Conservation (phyloP, 2,888 invertebrate genomes). For the Metopia argyrocephala region DNA sequence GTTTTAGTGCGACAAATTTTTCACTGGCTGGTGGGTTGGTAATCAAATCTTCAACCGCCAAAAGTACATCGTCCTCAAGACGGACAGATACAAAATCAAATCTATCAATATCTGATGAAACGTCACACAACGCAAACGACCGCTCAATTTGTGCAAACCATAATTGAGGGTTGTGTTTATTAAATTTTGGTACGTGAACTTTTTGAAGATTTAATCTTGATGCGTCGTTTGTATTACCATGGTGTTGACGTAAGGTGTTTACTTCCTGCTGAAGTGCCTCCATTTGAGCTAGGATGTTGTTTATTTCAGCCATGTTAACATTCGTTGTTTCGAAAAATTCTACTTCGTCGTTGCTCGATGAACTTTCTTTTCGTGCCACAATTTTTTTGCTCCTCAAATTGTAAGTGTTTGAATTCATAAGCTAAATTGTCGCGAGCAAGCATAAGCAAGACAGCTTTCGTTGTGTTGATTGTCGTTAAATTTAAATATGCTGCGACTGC, state of each 20-base stretch:
- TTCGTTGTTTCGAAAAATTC: too few species aligned
- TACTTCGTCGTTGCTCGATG: neutral
- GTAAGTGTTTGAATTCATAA: neutral
- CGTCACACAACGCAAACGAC: constrained; percentile 8
- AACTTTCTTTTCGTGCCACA: neutral
- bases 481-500: neutral
- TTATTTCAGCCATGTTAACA: constrained; percentile 5
- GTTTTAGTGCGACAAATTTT: constrained; percentile 26
- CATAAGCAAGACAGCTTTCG: too few species aligned
- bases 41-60: constrained; percentile 44
- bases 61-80: constrained; percentile 29
- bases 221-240: neutral
- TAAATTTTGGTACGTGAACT: constrained; percentile 39
- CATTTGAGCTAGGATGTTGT: constrained; percentile 20
- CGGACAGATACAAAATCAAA: constrained; percentile 15
- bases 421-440: neutral
- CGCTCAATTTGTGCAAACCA: constrained; percentile 39
- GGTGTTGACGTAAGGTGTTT: neutral
- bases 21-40: constrained; percentile 28
- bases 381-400: neutral
- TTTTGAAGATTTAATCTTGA: constrained; percentile 11
- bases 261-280: neutral
- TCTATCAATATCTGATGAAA: constrained; percentile 25
- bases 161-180: constrained; percentile 24
- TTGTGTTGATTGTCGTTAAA: neutral